Base-by-base conservation (phyloP, 1,140 invertebrate genomes). In the Latrodectus geometricus region DNA sequence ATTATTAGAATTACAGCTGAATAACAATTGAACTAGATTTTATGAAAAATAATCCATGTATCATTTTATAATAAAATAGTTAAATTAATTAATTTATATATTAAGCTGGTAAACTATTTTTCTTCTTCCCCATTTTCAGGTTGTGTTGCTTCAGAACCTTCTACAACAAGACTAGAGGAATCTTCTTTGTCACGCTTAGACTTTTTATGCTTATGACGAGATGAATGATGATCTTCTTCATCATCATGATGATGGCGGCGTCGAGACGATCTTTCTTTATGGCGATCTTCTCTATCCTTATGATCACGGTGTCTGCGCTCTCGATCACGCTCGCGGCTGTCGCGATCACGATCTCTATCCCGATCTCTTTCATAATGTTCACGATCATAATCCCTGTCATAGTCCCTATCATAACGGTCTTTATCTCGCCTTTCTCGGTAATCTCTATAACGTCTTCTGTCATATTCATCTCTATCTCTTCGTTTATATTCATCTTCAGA, bases 141-240 rank as follows among this genome's bases (percentile, higher is more conserved):
- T 74, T 87, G 85, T 12, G 85, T 79, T 17, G 0, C 69, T 68
- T 61, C 70, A 21, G 66, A 77, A 20, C 69, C 76, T 52, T 87
- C 85, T 21, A 54, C 9, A 21, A 48, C 17, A n/a, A 35, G 11
- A 52, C 61, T 66, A 17, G 76, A 12, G 21, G 76, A 21, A 23
- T 88, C 89, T 15, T 89, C 89, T 83, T 89, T 89, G 12, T 89
- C 89, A 54, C 89, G 48, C 80, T 89, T 89, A n/a, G 89, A 89
- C 72, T 89, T 77, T 81, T 90, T 90, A 5, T 89, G 85, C 73
- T 89, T 90, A 61, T 90, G 89, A 8, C 89, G 66, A 7, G 89
- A 89, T 54, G 88, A 89, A 73, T 78, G 75, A 70, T 88, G 80
- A 8, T 88, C 88, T 56, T 85, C 89, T 23, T 87, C 88, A 21